phyloP scores from a whole-genome alignment of 2,113 vertebrate genomes.

The Bos taurus region ARS-UCD2.0 NC_037348.1:62252001-62252500 shows the following conservation, averaged over 20 bases:
- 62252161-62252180: background rate
- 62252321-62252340: accelerated
- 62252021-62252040: background rate
- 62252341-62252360: too few species aligned
- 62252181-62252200: background rate
- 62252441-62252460: background rate
- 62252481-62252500: background rate
- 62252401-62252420: background rate
- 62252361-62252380: accelerated
- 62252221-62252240: accelerated
- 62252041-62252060: background rate
- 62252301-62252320: accelerated
- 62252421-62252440: background rate
- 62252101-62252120: background rate
- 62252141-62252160: background rate
- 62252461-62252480: background rate
- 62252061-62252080: background rate
- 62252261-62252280: too few species aligned
- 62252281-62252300: accelerated
- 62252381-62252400: too few species aligned
- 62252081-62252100: background rate
- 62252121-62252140: background rate
- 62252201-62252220: accelerated
- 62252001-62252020: background rate
- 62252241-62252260: accelerated